Base-by-base conservation (phyloP, 2,113 vertebrate species). In the Casuarius casuarius region DNA sequence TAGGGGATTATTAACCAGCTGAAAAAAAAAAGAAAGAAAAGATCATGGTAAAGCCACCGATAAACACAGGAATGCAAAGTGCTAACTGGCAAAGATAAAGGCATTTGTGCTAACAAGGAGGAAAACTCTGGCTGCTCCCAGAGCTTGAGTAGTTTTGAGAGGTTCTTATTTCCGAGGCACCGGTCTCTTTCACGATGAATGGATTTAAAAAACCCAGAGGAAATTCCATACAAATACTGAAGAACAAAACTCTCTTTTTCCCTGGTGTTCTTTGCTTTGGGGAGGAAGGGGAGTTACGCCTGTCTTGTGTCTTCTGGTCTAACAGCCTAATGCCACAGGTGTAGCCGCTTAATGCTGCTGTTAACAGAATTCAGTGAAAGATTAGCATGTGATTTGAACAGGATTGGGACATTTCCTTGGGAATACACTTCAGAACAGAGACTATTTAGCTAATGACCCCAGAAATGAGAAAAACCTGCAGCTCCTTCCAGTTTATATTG, bases 1-100 rank as follows among this genome's bases (percentile, higher is more conserved):
- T 97, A 99, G 98, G 31, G 99, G 99, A 97, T 99, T 99, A 97
- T 98, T 98, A 96, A 98, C 98, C 97, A 99, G 98, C 99, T 99
- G 98, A 83, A 98, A 97, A 91, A 97, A 56, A 82, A 59, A 84
- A 63, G 26, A 82, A 96, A 97, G 73, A 96, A 97, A 95, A 97
- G 66, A 96, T 76, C 72, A 94, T 26, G 12, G 92, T 97, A 96
- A 98, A 96, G 65, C 61, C 89, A 90, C 70, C 0, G 4, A 65
- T 62, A 93, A 76, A 80, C 67, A 95, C 42, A 67, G 90, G 84
- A 59, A 87, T 38, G 85, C 49, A 65, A 1, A 74, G 83, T 52
- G 75, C 40, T 87, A 90, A 67, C 14, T 17, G 51, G 44, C 33
- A 56, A 62, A 71, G 12, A 25, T 7, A 29, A 76, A 84, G 40